Evolutionary conservation across 2,888 invertebrate species (phyloP), one percentile per base, ranked within the genome.

Genomic region (Erpobdella octoculata): DNA sequence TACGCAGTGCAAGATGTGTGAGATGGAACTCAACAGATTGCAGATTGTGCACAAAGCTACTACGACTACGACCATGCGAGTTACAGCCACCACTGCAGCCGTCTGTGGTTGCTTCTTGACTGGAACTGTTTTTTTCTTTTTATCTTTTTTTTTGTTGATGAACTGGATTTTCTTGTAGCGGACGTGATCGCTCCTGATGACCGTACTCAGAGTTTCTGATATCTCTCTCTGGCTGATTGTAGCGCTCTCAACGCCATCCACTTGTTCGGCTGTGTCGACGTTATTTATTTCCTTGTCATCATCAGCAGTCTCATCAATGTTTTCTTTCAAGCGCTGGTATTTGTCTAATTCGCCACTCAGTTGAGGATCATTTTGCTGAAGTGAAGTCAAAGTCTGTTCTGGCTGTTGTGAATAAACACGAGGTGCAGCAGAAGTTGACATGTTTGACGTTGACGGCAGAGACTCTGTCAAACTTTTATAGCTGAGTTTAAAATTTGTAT

Each of bases 1-100:
- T n/a, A 69, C 41, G 48, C 38, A 69, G 61, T 58, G 68, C 35
- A 67, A 15, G 33, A 72, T 37, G 36, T 70, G 62, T 8, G 33
- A 21, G 31, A 59, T 21, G 1, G 46, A 35, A 53, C 35, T 35
- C 25, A 25, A 53, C 69, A 33, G n/a, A 58, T 36, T 69, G 65
- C 73, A 73, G 48, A 67, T 58, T 18, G 67, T 71, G 64, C 71
- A 73, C 37, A 73, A 37, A 18, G 68, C n/a, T 0, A 73, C 71
- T n/a, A 73, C 71, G 41, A 71, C 41, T 5, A 64, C 71, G 28
- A 72, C 71, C 62, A 73, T 71, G 33, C 48, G 48, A 1, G 73
- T 71, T 21, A 73, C 69, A 6, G 41, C 33, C 38, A 73, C 25
- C 25, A 38, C 33, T 21, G 48, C 46, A 2, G 18, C n/a, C 5